A percentile compares a stretch with the other conserved stretches of the same genome.
These are phyloP conservation scores for Mylabris phalerata DNA, from an alignment of 1,140 invertebrate species.

Conservation along the genomic window DNA sequence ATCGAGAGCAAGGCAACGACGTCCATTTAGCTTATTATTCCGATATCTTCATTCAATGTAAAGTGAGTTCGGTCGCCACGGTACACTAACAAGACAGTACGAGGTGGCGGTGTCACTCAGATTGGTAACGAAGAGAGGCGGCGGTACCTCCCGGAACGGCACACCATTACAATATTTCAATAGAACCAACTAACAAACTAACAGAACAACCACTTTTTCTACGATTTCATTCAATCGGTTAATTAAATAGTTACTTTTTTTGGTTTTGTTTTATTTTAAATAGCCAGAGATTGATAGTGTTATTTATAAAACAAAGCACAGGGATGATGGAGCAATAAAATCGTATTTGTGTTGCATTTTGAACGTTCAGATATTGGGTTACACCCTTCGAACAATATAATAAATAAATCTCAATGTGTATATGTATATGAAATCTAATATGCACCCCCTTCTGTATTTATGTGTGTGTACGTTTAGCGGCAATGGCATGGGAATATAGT, in stretches of 20 bases:
- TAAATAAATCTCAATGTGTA: slow-evolving; percentile 30
- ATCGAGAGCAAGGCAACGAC: slow-evolving; percentile 26
- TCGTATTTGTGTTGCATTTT: slow-evolving; percentile 37
- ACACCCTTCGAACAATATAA: slow-evolving; percentile 35
- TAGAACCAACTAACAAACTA: too few species aligned
- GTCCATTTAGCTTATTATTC: slow-evolving; percentile 40
- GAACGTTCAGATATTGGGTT: slow-evolving; percentile 35
- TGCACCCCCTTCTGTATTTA: slow-evolving; percentile 28
- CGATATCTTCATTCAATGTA: slow-evolving; percentile 43
- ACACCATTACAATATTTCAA: too few species aligned
- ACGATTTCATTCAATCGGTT: too few species aligned
- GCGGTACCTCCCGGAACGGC: slow-evolving; percentile 30
- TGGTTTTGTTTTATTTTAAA: too few species aligned
- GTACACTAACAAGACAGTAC: slow-evolving; percentile 39
- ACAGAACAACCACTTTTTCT: too few species aligned
- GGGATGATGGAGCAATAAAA: slow-evolving; percentile 27
- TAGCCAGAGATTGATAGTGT: too few species aligned
- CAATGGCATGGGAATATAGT: slow-evolving; percentile 21
- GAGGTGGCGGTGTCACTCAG: slow-evolving; percentile 41
- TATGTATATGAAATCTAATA: slow-evolving; percentile 33
- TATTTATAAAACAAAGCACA: too few species aligned
- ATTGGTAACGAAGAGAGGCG: slow-evolving; percentile 31
- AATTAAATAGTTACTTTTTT: too few species aligned
- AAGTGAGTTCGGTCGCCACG: slow-evolving; percentile 34
- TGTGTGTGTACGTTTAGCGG: too few species aligned